Conservation (phyloP, 2,888 invertebrate genomes). For the Drosophila greeni region DNA sequence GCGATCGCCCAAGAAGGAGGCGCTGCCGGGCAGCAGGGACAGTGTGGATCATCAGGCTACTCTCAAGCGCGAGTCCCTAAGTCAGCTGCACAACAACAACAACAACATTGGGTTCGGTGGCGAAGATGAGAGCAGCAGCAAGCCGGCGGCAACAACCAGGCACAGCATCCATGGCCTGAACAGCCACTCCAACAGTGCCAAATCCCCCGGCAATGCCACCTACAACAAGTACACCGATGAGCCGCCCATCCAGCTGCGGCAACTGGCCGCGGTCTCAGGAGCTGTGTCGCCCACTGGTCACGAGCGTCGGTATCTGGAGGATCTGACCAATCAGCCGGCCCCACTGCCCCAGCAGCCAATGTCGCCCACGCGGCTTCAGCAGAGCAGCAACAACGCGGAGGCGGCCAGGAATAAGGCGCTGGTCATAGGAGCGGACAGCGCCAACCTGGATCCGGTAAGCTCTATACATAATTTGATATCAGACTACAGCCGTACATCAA, state of each 20-base stretch:
- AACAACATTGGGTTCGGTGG: conserved; percentile 70
- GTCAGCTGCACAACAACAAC: conserved; percentile 80
- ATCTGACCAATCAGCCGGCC: conserved; percentile 69
- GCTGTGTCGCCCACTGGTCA: conserved; percentile 40
- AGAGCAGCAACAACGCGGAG: conserved; percentile 76
- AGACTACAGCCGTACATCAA: background rate
- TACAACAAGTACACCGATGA: conserved; percentile 78
- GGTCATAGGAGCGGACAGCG: conserved; percentile 84
- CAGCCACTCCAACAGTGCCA: conserved; percentile 50
- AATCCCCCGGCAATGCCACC: conserved; percentile 70
- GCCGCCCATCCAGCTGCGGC: conserved; percentile 75
- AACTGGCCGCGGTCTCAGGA: conserved; percentile 58
- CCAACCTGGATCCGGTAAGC: conserved; percentile 84
- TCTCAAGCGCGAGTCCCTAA: conserved; percentile 73
- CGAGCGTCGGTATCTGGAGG: conserved; percentile 74
- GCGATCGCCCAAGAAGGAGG: conserved; percentile 88
- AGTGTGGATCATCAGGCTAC: conserved; percentile 70
- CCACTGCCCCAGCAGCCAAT: conserved; percentile 52
- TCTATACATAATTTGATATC: too few relatives aligned
- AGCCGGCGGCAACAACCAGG: conserved; percentile 65
- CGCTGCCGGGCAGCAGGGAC: conserved; percentile 64
- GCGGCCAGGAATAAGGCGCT: conserved; percentile 80
- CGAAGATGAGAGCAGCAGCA: conserved; percentile 75
- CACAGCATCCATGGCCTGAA: conserved; percentile 68
- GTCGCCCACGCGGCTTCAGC: conserved; percentile 68